Evolutionary conservation across 2,888 invertebrate genomes (phyloP).

Genomic region (Euclidia mi): DNA sequence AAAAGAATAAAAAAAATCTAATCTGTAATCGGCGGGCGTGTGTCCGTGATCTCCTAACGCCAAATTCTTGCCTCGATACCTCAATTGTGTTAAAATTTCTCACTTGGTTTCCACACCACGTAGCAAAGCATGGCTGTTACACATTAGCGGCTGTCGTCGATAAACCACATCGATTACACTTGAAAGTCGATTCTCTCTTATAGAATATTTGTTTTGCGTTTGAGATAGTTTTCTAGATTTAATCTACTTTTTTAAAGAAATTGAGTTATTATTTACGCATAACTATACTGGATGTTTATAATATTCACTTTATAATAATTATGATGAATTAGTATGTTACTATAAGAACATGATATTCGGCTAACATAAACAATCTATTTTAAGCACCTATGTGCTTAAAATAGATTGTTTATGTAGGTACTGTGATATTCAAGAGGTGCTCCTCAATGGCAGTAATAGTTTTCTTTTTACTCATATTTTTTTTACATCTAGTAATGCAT

Average conservation of each 20-base stretch:
- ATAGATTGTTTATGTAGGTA: no score
- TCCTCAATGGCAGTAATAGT: no score
- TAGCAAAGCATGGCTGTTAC: slow-evolving; percentile 38
- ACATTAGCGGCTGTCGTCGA: slow-evolving; percentile 30
- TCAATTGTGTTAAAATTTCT: slow-evolving; percentile 55
- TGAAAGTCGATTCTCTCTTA: slow-evolving; percentile 29
- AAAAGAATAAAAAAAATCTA: slow-evolving; percentile 22
- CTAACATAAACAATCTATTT: no score
- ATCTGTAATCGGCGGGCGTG: slow-evolving; percentile 49
- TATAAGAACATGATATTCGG: no score
- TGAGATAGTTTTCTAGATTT: background rate
- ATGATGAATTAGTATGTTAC: no score
- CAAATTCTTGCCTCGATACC: slow-evolving; percentile 62
- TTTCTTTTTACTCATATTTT: no score
- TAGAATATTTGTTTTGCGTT: background rate
- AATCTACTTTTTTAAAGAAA: no score
- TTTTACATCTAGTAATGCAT: background rate
- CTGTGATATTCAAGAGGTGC: no score
- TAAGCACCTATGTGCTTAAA: no score
- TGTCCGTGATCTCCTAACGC: slow-evolving; percentile 58
- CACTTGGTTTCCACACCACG: slow-evolving; percentile 61
- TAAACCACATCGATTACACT: slow-evolving; percentile 42
- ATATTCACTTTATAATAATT: no score
- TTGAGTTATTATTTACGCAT: no score
- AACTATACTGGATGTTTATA: no score